Evolutionary conservation across 2,888 invertebrate genomes (phyloP).

Genomic region (Dilophus febrilis): DNA sequence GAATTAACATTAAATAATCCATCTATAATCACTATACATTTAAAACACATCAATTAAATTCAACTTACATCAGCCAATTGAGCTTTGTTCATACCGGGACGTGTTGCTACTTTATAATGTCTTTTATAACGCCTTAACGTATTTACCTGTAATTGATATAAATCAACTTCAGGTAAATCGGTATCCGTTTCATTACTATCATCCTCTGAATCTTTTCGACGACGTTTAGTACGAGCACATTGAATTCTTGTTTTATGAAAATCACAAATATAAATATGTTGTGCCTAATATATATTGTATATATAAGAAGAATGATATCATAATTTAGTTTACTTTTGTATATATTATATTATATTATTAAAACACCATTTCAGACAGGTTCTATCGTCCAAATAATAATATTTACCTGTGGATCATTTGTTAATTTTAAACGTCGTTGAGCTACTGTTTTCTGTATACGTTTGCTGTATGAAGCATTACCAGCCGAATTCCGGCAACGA

Average conservation of each 20-base stretch:
- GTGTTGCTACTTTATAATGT: conserved; percentile 79
- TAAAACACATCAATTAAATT: background rate
- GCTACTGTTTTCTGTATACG: conserved; percentile 91
- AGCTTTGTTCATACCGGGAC: conserved; percentile 86
- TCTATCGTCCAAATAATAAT: background rate
- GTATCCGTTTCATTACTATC: conserved; percentile 88
- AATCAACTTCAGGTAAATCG: conserved; percentile 82
- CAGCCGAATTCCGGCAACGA: conserved; percentile 72
- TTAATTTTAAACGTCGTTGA: conserved; percentile 75
- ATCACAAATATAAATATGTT: conserved; percentile 93
- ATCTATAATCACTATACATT: background rate
- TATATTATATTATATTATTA: background rate
- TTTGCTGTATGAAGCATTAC: conserved; percentile 92
- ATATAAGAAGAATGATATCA: background rate
- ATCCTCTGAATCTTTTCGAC: conserved; percentile 85
- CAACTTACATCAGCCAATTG: conserved; percentile 84
- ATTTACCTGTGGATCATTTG: conserved; percentile 61
- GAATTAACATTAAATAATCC: background rate
- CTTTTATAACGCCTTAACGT: conserved; percentile 87
- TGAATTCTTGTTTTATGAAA: conserved; percentile 92
- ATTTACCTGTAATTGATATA: conserved; percentile 83
- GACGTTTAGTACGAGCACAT: conserved; percentile 79
- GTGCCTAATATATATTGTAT: conserved; percentile 41
- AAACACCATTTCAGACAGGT: too few relatives aligned
- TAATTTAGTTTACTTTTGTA: background rate